These are phyloP conservation scores for Equus quagga DNA, from an alignment of 2,113 vertebrate species.

Conservation along the genomic window DNA sequence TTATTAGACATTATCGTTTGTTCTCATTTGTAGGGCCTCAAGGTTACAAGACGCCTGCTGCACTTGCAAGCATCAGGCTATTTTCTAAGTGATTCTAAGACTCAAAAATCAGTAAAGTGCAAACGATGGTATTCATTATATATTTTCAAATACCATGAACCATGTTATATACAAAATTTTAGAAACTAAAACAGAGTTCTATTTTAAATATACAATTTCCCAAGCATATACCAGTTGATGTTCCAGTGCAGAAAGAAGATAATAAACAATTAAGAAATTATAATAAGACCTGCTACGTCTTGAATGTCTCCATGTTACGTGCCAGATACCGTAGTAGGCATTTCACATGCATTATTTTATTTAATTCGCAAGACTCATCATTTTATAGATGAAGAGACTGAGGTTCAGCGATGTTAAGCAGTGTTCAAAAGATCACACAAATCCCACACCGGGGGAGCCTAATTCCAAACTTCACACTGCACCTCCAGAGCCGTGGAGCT, in stretches of 20 bases:
- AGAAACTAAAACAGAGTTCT: neutral
- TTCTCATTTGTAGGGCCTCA: neutral
- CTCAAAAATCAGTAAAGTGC: neutral
- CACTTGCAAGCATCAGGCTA: neutral
- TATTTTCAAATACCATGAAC: neutral
- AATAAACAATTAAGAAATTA: neutral
- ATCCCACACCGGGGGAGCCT: neutral
- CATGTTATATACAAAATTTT: neutral
- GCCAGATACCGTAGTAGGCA: neutral
- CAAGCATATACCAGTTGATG: neutral
- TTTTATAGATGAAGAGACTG: neutral
- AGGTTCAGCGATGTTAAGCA: neutral
- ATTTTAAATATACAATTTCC: neutral
- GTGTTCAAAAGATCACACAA: neutral
- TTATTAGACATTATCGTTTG: neutral
- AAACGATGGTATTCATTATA: neutral
- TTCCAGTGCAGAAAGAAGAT: neutral
- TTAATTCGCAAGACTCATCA: neutral
- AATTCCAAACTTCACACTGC: neutral
- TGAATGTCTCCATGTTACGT: neutral
- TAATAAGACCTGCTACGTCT: neutral
- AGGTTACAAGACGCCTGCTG: neutral
- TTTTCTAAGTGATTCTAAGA: neutral
- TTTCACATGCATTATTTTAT: neutral
- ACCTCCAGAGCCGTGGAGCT: neutral